phyloP scores from a whole-genome alignment of 2,797 vertebrate species.

The Siniperca scherzeri region DNA sequence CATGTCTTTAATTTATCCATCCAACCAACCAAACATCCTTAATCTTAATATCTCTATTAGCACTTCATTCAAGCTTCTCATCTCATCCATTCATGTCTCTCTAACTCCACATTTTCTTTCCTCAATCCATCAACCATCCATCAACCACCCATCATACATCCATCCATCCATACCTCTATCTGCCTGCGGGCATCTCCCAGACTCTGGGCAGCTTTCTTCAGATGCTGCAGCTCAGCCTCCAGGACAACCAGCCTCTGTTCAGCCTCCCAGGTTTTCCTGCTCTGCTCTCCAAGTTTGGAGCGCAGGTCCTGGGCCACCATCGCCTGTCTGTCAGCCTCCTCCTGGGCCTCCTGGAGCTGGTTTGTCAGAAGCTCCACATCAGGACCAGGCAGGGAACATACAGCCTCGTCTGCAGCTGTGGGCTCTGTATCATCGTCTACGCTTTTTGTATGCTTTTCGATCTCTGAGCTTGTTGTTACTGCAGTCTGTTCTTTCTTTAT shows the following conservation, averaged over 20 bases:
- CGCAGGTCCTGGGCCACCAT: conserved; percentile 78
- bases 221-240: conserved; percentile 80
- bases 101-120: background rate
- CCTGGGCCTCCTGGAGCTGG: conserved; percentile 76
- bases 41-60: too few relatives aligned
- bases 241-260: conserved; percentile 84
- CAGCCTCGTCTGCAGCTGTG: conserved; percentile 39
- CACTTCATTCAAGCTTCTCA: background rate
- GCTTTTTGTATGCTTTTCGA: conserved; percentile 10
- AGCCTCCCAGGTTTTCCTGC: conserved; percentile 81
- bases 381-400: conserved; percentile 28
- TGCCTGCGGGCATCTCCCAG: conserved; percentile 84
- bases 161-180: conserved; percentile 81
- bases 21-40: background rate
- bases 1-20: background rate
- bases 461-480: conserved; percentile 37
- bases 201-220: conserved; percentile 82
- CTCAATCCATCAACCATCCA: background rate
- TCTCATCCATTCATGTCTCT: background rate
- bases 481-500: conserved; percentile 40
- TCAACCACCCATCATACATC: background rate
- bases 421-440: conserved; percentile 47
- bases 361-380: conserved; percentile 70
- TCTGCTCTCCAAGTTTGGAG: conserved; percentile 83
- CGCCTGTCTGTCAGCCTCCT: conserved; percentile 81